Evolutionary conservation across 2,888 invertebrate genomes (phyloP), one percentile per base, ranked within the genome.

Genomic region (Megamerina dolium): DNA sequence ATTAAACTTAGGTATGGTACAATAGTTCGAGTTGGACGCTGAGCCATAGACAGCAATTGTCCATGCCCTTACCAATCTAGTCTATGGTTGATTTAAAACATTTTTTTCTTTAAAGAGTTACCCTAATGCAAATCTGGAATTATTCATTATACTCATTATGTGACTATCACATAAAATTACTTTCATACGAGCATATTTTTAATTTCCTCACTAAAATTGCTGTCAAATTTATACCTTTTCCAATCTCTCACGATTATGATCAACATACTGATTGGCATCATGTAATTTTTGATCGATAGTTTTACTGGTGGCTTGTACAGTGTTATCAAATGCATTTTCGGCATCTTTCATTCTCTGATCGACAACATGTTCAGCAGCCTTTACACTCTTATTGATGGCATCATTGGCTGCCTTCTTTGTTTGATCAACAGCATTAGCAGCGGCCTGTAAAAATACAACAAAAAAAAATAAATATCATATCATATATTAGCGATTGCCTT

Each of bases 281-380:
- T 78, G 77, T 56, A 83, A 64, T 69, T 81, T 82, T 49, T 75
- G 63, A 60, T 82, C 82, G 35, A 80, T 76, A 10, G 76, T 73
- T 16, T 75, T 68, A 44, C 78, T 73, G 16, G 78, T 76, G 58
- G 75, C 73, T 72, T 77, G 77, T 54, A 79, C 64, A 41, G 77
- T 77, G 50, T 76, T 75, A 51, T 79, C 79, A 17, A 78, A 68
- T 18, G 75, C 76, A 14, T 60, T 60, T 55, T 74, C 75, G n/a
- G 75, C 73, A 52, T 74, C 67, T 55, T 73, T 73, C 37, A 76
- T 51, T 63, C 74, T 74, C 27, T 65, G 61, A 46, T 75, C 75
- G 33, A 75, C 66, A n/a, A 66, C 70, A 29, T 67, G 61, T 50
- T 74, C 74, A 42, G 70, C 70, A 8, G 73, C 73, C 59, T 73